Evolutionary conservation across 1,140 invertebrate species (phyloP), one percentile per base, ranked within the genome.

Genomic region (Heliconius nattereri): DNA sequence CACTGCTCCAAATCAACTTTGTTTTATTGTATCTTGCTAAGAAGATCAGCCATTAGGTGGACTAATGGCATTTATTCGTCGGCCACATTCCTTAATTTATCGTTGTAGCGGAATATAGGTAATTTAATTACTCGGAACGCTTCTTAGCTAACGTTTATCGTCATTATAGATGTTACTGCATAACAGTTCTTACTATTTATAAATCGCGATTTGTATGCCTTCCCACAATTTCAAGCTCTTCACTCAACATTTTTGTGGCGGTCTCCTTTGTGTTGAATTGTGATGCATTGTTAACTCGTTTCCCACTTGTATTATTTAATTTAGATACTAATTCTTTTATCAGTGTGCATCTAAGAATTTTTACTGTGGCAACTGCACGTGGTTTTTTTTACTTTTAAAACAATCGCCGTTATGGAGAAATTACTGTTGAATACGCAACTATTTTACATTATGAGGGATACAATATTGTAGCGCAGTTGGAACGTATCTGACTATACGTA

Each of bases 1-100:
- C 83, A 79, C 79, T 77, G 82, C 66, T 84, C 78, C 83, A 89
- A 90, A 90, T 90, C 87, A 89, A 86, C 83, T 86, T 88, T 87
- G 84, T 90, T 90, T 90, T 89, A 89, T 89, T 88, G 84, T 83
- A 83, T 82, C 78, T 80, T 73, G 78, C 82, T 83, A 82, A 82
- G 81, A 86, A 85, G 80, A 86, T 87, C 83, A 82, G 76, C 78
- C 85, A 85, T 83, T 88, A 86, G 82, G 78, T 78, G 70, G 75
- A 84, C 83, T 89, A 89, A 89, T 87, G 77, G 84, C 79, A 84
- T 88, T 87, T 87, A 90, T 88, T 83, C 83, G 81, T 84, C 52
- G 81, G 74, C 83, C 81, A 85, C 82, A 74, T 81, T 78, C 78
- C 79, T 73, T 83, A 81, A 81, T 75, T 77, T 81, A 81, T 75